Evolutionary conservation across 2,888 invertebrate species (phyloP).

Genomic region (Cephus runcator): DNA sequence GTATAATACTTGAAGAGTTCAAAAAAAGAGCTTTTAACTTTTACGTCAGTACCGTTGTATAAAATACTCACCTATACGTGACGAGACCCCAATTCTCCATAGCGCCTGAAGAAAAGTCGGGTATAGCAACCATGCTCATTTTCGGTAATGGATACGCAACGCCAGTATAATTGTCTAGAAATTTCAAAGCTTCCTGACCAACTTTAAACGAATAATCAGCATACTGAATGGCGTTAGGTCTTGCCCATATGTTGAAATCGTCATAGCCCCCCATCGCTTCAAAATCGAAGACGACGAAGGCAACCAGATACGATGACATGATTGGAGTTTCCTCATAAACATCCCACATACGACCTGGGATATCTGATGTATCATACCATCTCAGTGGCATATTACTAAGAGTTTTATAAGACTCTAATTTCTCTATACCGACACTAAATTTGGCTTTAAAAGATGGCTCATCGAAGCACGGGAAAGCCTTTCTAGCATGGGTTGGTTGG

Average conservation of each 20-base stretch:
- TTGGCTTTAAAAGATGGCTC: conserved; percentile 78
- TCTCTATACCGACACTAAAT: conserved; percentile 67
- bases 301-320: conserved; percentile 92
- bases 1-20: neutral
- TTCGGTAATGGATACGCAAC: conserved; percentile 68
- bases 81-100: conserved; percentile 97
- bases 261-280: conserved; percentile 28
- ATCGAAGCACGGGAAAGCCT: conserved; percentile 79
- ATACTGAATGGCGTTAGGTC: conserved; percentile 75
- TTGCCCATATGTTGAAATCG: conserved; percentile 73
- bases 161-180: conserved; percentile 36
- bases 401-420: conserved; percentile 50
- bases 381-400: conserved; percentile 54
- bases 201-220: conserved; percentile 55
- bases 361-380: conserved; percentile 42
- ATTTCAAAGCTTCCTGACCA: conserved; percentile 32
- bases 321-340: conserved; percentile 77
- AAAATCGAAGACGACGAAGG: conserved; percentile 85
- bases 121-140: conserved; percentile 83
- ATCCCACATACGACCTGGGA: conserved; percentile 33
- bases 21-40: neutral
- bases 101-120: conserved; percentile 85
- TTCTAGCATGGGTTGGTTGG: conserved; percentile 78
- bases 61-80: conserved; percentile 73
- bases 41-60: neutral